A percentile compares a stretch with the other conserved stretches of the same genome.
These are phyloP conservation scores for Eumeta japonica DNA, from an alignment of 1,140 invertebrate species.

Conservation along the genomic window DNA sequence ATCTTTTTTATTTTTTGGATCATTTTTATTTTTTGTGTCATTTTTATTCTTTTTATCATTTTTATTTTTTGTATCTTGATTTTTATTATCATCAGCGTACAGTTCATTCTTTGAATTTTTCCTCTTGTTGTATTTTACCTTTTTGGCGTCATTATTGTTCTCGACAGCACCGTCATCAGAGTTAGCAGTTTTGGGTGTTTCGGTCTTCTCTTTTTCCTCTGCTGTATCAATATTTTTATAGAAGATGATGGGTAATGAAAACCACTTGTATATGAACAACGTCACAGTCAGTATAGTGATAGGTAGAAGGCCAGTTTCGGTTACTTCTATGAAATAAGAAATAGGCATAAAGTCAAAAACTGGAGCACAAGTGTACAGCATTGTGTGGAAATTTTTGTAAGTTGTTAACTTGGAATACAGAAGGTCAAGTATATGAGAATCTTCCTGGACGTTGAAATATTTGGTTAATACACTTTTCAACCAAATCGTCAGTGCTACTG, in stretches of 20 bases:
- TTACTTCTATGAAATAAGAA: slow-evolving; percentile 53
- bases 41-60: slow-evolving; percentile 20
- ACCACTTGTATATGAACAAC: neutral
- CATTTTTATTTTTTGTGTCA: slow-evolving; percentile 5
- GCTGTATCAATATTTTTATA: neutral
- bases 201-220: neutral
- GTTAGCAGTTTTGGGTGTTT: neutral
- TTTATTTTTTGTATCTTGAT: slow-evolving; percentile 5
- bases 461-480: slow-evolving; percentile 34
- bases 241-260: slow-evolving; percentile 9
- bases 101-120: neutral
- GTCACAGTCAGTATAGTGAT: slow-evolving; percentile 12
- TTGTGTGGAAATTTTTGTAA: slow-evolving; percentile 78
- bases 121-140: neutral
- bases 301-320: slow-evolving; percentile 61
- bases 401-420: slow-evolving; percentile 72
- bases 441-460: slow-evolving; percentile 47
- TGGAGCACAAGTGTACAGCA: slow-evolving; percentile 79
- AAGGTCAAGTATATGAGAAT: slow-evolving; percentile 77
- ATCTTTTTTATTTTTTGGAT: slow-evolving; percentile 8
- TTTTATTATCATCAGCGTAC: too few relatives aligned
- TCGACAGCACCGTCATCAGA: neutral
- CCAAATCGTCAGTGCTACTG: slow-evolving; percentile 21
- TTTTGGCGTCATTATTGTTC: neutral
- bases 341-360: slow-evolving; percentile 81